phyloP scores from a whole-genome alignment of 2,113 vertebrate genomes.

The Xenus cinereus region DNA sequence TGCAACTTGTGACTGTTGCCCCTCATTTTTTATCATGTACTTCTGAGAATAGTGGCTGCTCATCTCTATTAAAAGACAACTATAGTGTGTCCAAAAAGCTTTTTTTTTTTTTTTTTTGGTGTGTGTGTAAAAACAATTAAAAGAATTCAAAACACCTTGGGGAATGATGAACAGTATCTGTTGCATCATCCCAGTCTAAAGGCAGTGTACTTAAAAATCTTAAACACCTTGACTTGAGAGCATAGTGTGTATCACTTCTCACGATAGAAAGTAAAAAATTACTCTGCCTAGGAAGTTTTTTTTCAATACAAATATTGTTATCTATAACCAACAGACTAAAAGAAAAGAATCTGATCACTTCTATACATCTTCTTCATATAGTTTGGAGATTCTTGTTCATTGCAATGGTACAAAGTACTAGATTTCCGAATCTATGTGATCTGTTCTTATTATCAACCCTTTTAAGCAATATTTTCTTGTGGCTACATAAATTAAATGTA shows the following conservation, averaged over 20 bases:
- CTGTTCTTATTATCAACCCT: background rate
- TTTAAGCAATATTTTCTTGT: background rate
- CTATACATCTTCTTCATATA: background rate
- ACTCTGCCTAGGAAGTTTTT: background rate
- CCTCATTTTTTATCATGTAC: background rate
- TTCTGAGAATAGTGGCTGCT: conserved; percentile 1
- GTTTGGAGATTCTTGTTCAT: background rate
- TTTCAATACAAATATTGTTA: background rate
- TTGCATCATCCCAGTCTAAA: background rate
- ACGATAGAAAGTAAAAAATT: background rate
- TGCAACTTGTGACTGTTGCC: conserved; percentile 12
- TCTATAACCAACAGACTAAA: background rate
- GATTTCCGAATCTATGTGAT: background rate
- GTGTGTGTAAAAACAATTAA: background rate
- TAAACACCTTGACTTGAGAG: background rate
- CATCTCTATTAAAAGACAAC: background rate
- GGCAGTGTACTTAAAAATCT: background rate
- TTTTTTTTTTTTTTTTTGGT: background rate
- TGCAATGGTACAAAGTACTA: background rate
- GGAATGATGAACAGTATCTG: background rate
- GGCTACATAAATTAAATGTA: background rate
- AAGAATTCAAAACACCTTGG: background rate
- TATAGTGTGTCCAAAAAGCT: background rate
- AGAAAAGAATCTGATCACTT: background rate
- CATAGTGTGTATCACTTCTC: background rate